Conservation (phyloP, 2,113 vertebrate genomes). For the Fulmarus glacialis region DNA sequence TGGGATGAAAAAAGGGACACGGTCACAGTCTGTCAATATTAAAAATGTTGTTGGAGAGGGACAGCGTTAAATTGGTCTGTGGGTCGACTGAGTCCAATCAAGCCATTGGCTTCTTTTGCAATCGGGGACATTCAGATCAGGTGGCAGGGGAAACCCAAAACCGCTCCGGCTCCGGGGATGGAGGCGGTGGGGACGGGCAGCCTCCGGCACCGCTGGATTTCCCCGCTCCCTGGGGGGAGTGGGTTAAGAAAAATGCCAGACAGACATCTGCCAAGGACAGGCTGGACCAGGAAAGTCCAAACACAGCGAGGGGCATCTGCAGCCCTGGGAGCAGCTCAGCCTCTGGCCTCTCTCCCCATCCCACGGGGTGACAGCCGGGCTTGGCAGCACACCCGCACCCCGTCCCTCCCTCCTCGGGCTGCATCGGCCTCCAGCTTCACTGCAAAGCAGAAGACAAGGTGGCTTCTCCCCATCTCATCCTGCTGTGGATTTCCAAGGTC, state of each 20-base stretch:
- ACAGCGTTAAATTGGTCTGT: neutral
- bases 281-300: neutral
- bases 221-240: fast-evolving
- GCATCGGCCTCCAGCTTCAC: neutral
- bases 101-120: neutral
- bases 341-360: neutral
- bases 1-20: neutral
- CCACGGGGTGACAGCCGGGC: fast-evolving
- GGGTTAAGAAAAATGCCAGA: neutral
- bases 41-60: neutral
- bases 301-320: fast-evolving
- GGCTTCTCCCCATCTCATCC: neutral
- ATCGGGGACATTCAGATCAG: neutral
- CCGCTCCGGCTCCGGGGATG: neutral
- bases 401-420: neutral
- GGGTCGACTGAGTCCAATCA: neutral
- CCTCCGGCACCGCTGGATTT: neutral
- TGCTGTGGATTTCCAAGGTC: neutral
- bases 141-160: neutral
- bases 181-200: neutral
- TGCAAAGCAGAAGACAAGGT: neutral
- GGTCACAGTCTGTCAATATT: fast-evolving
- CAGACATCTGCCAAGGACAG: neutral
- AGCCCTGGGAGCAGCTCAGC: neutral
- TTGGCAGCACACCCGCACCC: neutral